These are phyloP conservation scores for Basileuterus tristriatus DNA, from an alignment of 2,797 vertebrate species.

Conservation along the genomic window DNA sequence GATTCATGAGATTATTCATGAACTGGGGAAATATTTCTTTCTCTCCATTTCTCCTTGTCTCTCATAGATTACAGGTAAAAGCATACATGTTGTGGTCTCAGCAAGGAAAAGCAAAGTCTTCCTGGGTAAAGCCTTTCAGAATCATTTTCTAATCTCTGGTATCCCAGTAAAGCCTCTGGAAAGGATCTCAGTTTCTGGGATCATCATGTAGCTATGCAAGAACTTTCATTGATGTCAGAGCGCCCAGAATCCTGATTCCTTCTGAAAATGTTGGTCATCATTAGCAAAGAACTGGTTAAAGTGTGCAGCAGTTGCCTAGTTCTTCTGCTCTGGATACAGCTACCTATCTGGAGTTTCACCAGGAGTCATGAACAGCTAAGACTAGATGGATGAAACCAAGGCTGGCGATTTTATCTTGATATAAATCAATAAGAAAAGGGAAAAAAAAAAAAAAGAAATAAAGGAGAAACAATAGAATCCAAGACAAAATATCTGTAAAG, in stretches of 20 bases:
- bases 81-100: not conserved
- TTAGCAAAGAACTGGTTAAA: not conserved
- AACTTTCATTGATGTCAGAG: not conserved
- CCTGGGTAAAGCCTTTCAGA: not conserved
- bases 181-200: not conserved
- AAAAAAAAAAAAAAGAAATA: rapidly evolving
- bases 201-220: not conserved
- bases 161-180: not conserved
- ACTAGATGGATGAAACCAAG: not conserved
- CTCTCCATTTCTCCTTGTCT: not conserved
- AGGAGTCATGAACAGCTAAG: not conserved
- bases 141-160: not conserved
- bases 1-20: not conserved
- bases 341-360: not conserved
- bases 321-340: not conserved
- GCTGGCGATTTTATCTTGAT: not conserved
- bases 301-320: not conserved
- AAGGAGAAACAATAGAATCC: not conserved
- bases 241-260: not conserved
- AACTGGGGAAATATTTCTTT: not conserved
- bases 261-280: not conserved
- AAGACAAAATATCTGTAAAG: not conserved
- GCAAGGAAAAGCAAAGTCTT: not conserved
- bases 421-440: not conserved
- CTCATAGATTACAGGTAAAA: not conserved